Conservation (phyloP, 2,113 vertebrate genomes). For the Ploceus nigricollis region DNA sequence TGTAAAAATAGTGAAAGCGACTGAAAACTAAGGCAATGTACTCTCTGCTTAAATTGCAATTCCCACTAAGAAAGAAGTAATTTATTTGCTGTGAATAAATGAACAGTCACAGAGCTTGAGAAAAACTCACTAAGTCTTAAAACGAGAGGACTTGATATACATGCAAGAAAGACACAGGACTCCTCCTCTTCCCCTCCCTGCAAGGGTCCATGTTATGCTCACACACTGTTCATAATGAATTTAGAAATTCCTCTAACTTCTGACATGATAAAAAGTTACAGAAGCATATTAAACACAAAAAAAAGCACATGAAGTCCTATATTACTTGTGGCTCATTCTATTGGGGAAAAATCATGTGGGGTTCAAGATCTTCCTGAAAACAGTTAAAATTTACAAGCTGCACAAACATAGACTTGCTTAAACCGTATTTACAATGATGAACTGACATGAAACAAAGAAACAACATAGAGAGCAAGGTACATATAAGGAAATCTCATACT, state of each 20-base stretch:
- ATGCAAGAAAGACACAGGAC: not conserved
- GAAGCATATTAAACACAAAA: not conserved
- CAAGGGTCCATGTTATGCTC: not conserved
- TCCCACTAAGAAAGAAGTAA: not conserved
- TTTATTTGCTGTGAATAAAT: conserved; percentile 27
- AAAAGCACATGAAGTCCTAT: not conserved
- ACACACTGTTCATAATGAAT: not conserved
- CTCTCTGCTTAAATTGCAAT: not conserved
- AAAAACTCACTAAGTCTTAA: not conserved
- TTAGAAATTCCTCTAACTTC: not conserved
- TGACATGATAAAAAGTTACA: not conserved
- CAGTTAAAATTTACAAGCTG: not conserved
- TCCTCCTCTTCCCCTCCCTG: not conserved
- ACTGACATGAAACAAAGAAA: not conserved
- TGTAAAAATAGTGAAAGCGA: not conserved
- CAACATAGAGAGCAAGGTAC: not conserved
- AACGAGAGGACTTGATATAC: not conserved
- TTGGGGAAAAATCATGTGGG: not conserved
- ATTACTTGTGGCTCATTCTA: not conserved
- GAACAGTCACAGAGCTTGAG: not conserved
- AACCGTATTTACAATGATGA: not conserved
- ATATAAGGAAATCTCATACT: not conserved
- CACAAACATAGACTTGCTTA: not conserved
- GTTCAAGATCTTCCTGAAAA: not conserved
- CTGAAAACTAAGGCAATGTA: not conserved